These are phyloP conservation scores for Larimichthys polyactis DNA, from an alignment of 2,113 vertebrate species.

Conservation along the genomic window DNA sequence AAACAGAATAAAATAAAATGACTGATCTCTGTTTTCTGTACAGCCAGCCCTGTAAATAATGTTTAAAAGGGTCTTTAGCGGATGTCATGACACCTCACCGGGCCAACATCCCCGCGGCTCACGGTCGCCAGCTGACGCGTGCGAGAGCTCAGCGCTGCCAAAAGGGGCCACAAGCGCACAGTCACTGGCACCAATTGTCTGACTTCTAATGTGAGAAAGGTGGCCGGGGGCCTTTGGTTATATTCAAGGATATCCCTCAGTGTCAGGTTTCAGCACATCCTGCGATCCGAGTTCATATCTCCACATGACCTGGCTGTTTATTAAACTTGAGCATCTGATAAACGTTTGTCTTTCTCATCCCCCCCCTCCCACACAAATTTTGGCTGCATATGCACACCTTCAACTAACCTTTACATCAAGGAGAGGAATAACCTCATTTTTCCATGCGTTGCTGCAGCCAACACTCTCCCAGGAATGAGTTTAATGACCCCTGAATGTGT, in stretches of 20 bases:
- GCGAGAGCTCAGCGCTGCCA: neutral
- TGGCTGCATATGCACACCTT: conserved; percentile 7
- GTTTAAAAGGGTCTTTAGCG: conserved; percentile 16
- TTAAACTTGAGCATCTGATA: neutral
- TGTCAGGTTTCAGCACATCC: conserved; percentile 25
- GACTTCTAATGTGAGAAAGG: neutral
- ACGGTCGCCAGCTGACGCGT: conserved; percentile 22
- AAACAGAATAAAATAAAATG: neutral
- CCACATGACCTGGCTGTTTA: too few species aligned
- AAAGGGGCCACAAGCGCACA: neutral
- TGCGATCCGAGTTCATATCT: too few species aligned
- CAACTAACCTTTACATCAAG: conserved; percentile 7
- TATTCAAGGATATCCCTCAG: conserved; percentile 21
- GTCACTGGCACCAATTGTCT: neutral
- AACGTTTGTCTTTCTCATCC: neutral
- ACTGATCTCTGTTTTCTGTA: neutral
- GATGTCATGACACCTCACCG: neutral
- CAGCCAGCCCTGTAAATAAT: conserved; percentile 2
- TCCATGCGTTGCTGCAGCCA: conserved; percentile 38
- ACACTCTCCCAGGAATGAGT: conserved; percentile 50
- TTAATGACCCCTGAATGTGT: conserved; percentile 63
- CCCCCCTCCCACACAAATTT: neutral
- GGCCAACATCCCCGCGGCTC: neutral
- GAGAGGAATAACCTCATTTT: conserved; percentile 28
- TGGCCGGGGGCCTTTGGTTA: neutral